Conservation (phyloP, 2,113 vertebrate species). For the Recurvirostra avosetta region DNA sequence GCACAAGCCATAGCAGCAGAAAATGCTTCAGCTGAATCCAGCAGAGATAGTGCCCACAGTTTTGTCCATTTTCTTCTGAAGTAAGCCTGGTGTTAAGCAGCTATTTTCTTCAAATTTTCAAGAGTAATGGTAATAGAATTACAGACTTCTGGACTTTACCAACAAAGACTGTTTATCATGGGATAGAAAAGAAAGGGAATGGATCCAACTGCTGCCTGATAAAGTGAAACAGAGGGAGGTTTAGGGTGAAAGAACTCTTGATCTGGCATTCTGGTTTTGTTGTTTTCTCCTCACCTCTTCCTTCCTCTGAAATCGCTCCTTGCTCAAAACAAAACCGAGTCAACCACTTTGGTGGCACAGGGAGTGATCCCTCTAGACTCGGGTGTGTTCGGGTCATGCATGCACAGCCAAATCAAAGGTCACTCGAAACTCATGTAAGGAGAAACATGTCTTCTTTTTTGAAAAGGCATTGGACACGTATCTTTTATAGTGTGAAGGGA, state of each 20-base stretch:
- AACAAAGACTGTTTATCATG: background rate
- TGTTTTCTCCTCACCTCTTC: background rate
- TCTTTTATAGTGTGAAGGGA: fast-evolving
- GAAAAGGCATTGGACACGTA: fast-evolving
- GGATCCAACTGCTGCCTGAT: background rate
- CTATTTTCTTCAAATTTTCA: background rate
- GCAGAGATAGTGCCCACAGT: background rate
- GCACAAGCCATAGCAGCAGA: background rate
- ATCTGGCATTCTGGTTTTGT: background rate
- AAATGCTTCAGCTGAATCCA: background rate
- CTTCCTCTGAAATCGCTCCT: background rate
- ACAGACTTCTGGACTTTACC: background rate
- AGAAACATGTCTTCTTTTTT: background rate
- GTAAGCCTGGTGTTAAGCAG: background rate
- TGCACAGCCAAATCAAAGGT: background rate
- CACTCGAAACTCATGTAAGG: background rate
- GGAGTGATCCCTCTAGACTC: background rate
- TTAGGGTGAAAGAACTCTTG: background rate
- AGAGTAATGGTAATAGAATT: background rate
- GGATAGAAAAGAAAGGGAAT: background rate
- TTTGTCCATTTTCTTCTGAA: background rate
- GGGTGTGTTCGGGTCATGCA: fast-evolving
- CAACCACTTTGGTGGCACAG: background rate
- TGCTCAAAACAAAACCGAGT: background rate
- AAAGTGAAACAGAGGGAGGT: background rate